Conservation (phyloP, 2,113 vertebrate genomes). For the Rhagologus leucostigma region DNA sequence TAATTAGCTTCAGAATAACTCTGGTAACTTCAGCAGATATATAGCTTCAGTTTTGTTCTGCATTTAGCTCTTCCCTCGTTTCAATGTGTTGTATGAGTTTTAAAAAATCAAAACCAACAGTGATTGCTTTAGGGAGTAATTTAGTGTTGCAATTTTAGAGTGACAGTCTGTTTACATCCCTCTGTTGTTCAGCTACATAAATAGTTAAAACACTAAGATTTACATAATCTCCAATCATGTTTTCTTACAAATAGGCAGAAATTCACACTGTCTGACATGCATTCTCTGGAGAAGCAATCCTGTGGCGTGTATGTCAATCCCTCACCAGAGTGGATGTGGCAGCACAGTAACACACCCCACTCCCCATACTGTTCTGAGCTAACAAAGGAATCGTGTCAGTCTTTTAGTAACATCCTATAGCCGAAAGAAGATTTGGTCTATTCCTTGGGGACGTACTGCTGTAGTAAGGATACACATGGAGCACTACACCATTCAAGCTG, state of each 20-base stretch:
- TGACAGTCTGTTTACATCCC: not conserved
- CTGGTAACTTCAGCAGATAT: constrained; percentile 75
- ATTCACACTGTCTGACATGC: not conserved
- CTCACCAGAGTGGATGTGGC: not conserved
- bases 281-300: not conserved
- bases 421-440: not conserved
- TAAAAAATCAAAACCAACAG: constrained; percentile 6
- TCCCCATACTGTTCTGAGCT: not conserved
- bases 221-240: not conserved
- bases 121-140: not conserved
- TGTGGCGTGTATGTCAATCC: not conserved
- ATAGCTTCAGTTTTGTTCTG: constrained; percentile 60
- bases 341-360: not conserved
- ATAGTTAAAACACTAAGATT: not conserved
- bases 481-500: not conserved
- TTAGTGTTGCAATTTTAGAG: not conserved
- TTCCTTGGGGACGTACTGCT: not conserved
- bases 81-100: not conserved
- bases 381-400: not conserved
- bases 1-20: constrained; percentile 80
- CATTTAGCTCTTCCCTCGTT: constrained; percentile 12
- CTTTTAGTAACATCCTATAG: not conserved
- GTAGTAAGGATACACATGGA: not conserved
- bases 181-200: not conserved
- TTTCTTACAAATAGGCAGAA: not conserved